Percentiles rank a stretch among this genome's conserved stretches.
Conservation (phyloP, 2,797 vertebrate genomes). For the Sylvia borin region DNA sequence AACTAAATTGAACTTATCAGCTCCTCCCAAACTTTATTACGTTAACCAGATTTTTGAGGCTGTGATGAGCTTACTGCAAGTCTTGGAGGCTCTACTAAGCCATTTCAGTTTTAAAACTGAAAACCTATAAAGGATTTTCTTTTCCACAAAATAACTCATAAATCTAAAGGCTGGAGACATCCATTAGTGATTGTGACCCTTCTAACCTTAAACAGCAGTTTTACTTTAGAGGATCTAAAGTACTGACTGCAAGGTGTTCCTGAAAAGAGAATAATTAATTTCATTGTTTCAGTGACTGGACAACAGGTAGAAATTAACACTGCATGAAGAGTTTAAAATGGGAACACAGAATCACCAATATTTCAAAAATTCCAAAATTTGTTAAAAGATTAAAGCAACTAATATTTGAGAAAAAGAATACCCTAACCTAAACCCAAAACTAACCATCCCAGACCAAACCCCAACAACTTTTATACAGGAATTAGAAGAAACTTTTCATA, state of each 20-base stretch:
- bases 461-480: neutral
- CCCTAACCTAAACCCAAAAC: neutral
- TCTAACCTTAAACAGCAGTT: neutral
- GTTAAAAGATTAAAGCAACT: neutral
- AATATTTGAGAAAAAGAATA: neutral
- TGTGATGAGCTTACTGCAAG: neutral
- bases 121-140: neutral
- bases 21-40: neutral
- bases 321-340: neutral
- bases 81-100: neutral
- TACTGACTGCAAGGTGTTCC: neutral
- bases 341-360: neutral
- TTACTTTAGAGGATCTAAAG: neutral
- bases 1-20: neutral
- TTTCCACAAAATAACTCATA: neutral
- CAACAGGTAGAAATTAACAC: neutral
- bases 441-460: rapidly evolving
- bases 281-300: neutral
- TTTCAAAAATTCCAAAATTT: neutral
- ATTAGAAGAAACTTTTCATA: neutral
- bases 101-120: neutral
- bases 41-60: neutral
- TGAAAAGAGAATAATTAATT: neutral
- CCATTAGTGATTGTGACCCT: neutral
- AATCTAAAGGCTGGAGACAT: neutral